These are phyloP conservation scores for Proteles cristata DNA, from an alignment of 2,113 vertebrate genomes.

Conservation along the genomic window DNA sequence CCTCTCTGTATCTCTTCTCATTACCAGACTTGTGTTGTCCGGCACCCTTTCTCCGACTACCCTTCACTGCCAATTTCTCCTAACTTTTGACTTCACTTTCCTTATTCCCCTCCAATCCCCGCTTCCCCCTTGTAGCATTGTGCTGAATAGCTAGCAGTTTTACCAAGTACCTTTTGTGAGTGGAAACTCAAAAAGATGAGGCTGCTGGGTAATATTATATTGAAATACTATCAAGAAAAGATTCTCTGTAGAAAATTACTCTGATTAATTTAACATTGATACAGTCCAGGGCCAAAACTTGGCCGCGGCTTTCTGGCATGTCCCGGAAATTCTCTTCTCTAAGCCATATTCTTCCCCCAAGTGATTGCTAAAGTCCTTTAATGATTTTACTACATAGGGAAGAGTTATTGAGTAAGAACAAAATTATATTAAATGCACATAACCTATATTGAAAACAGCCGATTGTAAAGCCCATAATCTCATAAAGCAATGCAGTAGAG, in stretches of 20 bases:
- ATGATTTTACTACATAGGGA: not conserved
- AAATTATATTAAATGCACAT: not conserved
- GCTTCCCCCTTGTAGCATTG: not conserved
- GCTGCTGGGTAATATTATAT: not conserved
- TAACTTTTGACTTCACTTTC: too few relatives aligned
- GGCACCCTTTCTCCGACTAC: not conserved
- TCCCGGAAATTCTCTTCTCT: not conserved
- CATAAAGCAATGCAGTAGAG: too few relatives aligned
- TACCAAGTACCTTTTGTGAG: not conserved
- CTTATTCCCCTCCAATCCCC: not conserved
- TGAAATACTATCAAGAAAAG: not conserved
- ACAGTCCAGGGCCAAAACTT: not conserved
- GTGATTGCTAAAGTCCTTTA: not conserved
- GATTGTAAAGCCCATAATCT: not conserved
- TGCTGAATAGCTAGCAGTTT: not conserved
- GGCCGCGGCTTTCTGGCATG: not conserved
- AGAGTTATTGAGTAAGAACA: not conserved
- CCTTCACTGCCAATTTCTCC: not conserved
- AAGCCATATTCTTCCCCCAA: not conserved
- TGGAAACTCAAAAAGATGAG: not conserved
- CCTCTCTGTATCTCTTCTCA: rapidly evolving
- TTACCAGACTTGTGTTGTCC: not conserved
- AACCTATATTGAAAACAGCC: not conserved
- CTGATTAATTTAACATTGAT: not conserved
- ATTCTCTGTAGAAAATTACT: not conserved